Evolutionary conservation across 2,113 vertebrate species (phyloP).

Genomic region (Tenrec ecaudatus): DNA sequence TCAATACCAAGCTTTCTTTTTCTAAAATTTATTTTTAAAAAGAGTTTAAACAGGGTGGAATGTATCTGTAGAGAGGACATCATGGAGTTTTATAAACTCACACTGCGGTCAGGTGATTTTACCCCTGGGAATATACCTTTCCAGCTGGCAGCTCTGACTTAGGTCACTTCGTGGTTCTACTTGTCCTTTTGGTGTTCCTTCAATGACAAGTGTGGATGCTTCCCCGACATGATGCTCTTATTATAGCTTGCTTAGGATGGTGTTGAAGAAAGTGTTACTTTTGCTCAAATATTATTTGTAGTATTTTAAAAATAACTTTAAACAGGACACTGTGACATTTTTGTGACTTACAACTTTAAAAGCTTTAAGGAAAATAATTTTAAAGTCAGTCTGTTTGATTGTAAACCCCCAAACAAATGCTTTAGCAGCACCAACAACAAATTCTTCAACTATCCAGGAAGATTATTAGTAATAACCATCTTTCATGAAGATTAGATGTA

Average conservation of each 20-base stretch:
- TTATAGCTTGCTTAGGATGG: slow-evolving; percentile 44
- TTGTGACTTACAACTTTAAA: slow-evolving; percentile 46
- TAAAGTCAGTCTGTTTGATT: neutral
- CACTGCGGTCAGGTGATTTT: slow-evolving; percentile 9
- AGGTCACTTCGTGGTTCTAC: slow-evolving; percentile 43
- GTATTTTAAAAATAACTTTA: slow-evolving; percentile 38
- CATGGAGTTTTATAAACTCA: neutral
- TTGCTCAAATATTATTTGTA: slow-evolving; percentile 58
- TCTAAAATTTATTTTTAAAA: slow-evolving; percentile 38
- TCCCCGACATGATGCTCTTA: slow-evolving; percentile 46
- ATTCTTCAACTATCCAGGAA: neutral
- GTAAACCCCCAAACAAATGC: neutral
- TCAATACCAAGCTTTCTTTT: neutral
- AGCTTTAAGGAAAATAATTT: slow-evolving; percentile 30
- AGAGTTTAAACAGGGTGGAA: neutral
- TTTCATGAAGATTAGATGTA: neutral
- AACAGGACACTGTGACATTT: slow-evolving; percentile 28
- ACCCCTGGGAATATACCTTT: slow-evolving; percentile 11
- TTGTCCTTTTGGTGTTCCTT: slow-evolving; percentile 58
- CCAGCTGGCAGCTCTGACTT: slow-evolving; percentile 33
- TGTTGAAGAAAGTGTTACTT: slow-evolving; percentile 42
- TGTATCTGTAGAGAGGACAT: neutral
- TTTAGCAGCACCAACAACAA: neutral
- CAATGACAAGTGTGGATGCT: slow-evolving; percentile 35
- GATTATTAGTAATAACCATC: neutral